phyloP scores from a whole-genome alignment of 2,797 vertebrate genomes.

The Chanos chanos region DNA sequence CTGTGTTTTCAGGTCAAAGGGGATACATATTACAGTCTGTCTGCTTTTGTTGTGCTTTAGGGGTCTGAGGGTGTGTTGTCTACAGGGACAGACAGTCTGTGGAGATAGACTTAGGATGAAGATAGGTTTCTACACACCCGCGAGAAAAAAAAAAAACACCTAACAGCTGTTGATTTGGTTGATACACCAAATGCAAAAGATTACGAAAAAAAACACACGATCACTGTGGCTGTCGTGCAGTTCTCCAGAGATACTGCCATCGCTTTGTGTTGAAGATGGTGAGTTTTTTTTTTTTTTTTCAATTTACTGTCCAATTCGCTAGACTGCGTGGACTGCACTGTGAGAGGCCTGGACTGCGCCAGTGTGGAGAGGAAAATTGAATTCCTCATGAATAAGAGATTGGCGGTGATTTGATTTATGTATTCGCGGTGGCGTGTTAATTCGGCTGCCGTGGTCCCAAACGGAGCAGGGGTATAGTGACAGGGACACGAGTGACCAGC shows the following conservation, averaged over 20 bases:
- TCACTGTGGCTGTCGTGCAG: too few relatives aligned
- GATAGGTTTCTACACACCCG: too few relatives aligned
- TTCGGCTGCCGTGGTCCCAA: background rate
- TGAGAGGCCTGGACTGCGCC: constrained; percentile 55
- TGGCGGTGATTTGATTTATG: constrained; percentile 54
- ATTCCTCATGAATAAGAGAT: constrained; percentile 67
- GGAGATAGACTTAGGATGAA: background rate
- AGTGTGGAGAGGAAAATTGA: constrained; percentile 58
- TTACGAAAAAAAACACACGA: too few relatives aligned
- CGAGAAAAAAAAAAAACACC: too few relatives aligned
- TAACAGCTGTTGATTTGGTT: too few relatives aligned
- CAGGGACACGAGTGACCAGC: constrained; percentile 19
- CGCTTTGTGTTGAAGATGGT: constrained; percentile 3
- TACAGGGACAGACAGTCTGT: background rate
- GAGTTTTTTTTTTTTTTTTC: constrained; percentile 23
- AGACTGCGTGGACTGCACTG: constrained; percentile 48
- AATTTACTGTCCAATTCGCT: constrained; percentile 46
- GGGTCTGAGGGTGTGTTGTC: constrained; percentile 4
- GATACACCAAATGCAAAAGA: too few relatives aligned
- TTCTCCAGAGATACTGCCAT: constrained; percentile 4
- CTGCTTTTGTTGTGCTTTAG: background rate
- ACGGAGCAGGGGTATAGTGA: background rate
- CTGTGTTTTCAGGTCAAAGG: background rate
- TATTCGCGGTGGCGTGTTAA: constrained; percentile 18
- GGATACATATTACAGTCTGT: background rate